Evolutionary conservation across 1,140 invertebrate species (phyloP), one percentile per base, ranked within the genome.

Genomic region (silkworm (Bombyx mori)): DNA sequence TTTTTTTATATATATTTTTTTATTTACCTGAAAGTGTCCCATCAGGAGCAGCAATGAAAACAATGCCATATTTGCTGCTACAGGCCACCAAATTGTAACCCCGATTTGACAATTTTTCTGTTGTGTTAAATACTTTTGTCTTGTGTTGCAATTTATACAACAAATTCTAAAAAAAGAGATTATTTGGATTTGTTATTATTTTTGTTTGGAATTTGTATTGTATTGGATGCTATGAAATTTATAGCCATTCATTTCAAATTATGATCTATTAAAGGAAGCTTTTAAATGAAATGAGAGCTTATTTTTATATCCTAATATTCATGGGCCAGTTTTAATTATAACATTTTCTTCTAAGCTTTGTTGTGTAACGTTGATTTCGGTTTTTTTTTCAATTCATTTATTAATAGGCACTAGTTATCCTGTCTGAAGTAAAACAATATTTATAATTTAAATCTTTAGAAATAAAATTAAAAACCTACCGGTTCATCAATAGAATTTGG

Each of bases 121-220:
- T 71, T 35, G 75, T 80, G 50, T 82, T 77, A 52, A 86, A 84
- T 8, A 86, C 83, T 68, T 86, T 85, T 9, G 85, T 66, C 69
- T 86, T 86, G 7, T 80, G 65, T 73, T 86, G 82, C 42, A 85
- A 58, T 68, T 83, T 84, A 51, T 83, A 86, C 2, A 81, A 66
- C 3, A 86, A 55, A 55, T 67, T 75, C 83, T 86, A 71, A 58
- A 77, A 18, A 78, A 18, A 60, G 22, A 56, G 44, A 52, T 26
- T 7, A 8, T 51, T 35, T 4, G 42, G 1, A 51, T 35, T 5
- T 35, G 7, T 51, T 8, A 3, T 8, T 26, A 50, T 50, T 50
- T 8, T 50, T 35, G 26, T 35, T 35, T 35, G 4, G 26, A 35
- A 3, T 35, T 5, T 35, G 26, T 2, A 35, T 35, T 35, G 26